Conservation (phyloP, 2,797 vertebrate species). For the Lutjanus argentimaculatus region DNA sequence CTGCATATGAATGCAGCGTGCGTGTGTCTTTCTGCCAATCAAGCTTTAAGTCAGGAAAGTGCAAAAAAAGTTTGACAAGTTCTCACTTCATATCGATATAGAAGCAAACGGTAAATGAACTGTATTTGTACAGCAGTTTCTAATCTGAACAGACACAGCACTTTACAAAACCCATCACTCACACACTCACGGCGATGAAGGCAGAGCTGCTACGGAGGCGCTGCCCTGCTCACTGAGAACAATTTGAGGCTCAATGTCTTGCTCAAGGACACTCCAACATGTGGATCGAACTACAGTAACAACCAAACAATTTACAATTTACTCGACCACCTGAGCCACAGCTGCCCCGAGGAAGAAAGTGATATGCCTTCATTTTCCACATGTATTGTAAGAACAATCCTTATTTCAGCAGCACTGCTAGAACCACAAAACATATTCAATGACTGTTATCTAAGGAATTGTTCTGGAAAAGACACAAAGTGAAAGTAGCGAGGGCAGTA, state of each 20-base stretch:
- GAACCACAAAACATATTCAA: background rate
- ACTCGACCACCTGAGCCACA: background rate
- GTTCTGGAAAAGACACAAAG: background rate
- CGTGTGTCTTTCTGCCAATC: background rate
- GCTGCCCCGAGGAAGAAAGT: background rate
- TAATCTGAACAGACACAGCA: background rate
- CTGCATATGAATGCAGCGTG: background rate
- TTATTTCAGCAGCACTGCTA: background rate
- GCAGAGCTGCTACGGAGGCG: background rate
- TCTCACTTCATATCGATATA: background rate
- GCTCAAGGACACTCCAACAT: background rate
- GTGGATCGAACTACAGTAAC: background rate
- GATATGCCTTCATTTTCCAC: background rate
- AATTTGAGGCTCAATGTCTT: background rate
- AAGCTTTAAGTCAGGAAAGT: background rate
- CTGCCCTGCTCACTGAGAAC: background rate
- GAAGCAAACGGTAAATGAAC: background rate
- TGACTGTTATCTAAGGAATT: background rate
- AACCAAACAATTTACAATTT: background rate
- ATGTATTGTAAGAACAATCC: background rate
- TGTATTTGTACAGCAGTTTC: background rate
- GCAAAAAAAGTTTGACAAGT: background rate
- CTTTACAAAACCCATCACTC: background rate
- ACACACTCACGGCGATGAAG: background rate
- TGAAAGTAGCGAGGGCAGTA: background rate